Evolutionary conservation across 2,888 invertebrate genomes (phyloP).

Genomic region (Andrena flavipes): DNA sequence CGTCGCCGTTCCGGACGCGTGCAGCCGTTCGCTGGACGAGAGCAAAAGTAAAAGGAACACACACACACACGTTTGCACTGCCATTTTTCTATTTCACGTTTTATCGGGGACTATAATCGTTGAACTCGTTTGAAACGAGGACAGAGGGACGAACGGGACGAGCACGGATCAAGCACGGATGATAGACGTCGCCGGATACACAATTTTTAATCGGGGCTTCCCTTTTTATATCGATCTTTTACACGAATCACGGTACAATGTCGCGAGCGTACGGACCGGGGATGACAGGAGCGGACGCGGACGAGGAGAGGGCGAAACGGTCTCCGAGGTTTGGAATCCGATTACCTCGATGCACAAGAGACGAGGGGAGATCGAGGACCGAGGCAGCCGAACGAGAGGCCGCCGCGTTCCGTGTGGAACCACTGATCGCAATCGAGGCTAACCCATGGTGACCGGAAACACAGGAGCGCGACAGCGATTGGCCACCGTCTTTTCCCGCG

Average conservation of each 20-base stretch:
- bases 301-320: conserved; percentile 21
- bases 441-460: conserved; percentile 22
- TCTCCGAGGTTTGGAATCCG: too few relatives aligned
- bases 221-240: conserved; percentile 76
- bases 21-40: conserved; percentile 54
- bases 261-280: conserved; percentile 25
- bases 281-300: conserved; percentile 37
- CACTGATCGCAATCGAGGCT: conserved; percentile 23
- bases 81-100: conserved; percentile 77
- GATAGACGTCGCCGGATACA: conserved; percentile 12
- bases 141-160: not conserved
- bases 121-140: conserved; percentile 9
- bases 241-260: conserved; percentile 64
- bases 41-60: conserved; percentile 36
- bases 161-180: conserved; percentile 2
- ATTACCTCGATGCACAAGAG: too few relatives aligned
- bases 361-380: not conserved
- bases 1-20: conserved; percentile 50
- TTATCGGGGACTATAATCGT: conserved; percentile 58
- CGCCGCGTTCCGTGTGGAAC: too few relatives aligned
- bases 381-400: conserved; percentile 64
- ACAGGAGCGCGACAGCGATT: conserved; percentile 21
- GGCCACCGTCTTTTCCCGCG: conserved; percentile 53
- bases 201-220: conserved; percentile 72
- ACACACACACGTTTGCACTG: conserved; percentile 72